phyloP scores from a whole-genome alignment of 2,113 vertebrate species.

The Protobothrops flavoviridis region DNA sequence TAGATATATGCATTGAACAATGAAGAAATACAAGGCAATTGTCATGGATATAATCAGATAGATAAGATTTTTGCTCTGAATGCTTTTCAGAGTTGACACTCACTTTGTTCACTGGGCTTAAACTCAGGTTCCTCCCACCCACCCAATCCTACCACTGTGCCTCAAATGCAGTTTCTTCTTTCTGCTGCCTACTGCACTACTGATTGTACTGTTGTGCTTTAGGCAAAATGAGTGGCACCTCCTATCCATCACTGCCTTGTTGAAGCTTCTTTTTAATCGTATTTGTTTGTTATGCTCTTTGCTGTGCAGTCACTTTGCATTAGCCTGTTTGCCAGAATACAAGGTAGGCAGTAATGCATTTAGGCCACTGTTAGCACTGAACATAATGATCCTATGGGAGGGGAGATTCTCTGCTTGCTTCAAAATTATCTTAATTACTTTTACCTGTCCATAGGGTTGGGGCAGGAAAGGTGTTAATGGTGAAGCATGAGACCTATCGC shows the following conservation, averaged over 20 bases:
- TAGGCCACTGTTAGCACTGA: not conserved
- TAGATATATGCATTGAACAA: not conserved
- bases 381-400: not conserved
- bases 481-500: not conserved
- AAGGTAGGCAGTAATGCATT: not conserved
- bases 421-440: not conserved
- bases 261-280: not conserved
- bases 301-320: slow-evolving; percentile 17
- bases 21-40: not conserved
- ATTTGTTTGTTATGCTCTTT: slow-evolving; percentile 11
- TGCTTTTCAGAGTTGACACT: not conserved
- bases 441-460: not conserved
- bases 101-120: too few relatives aligned
- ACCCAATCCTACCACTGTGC: not conserved
- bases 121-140: not conserved
- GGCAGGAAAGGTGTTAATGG: not conserved
- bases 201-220: not conserved
- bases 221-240: not conserved
- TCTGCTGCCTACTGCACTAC: not conserved
- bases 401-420: not conserved
- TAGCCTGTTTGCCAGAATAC: not conserved
- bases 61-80: not conserved
- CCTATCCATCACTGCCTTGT: slow-evolving; percentile 19
- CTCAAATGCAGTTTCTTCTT: not conserved
- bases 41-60: not conserved